Evolutionary conservation across 2,113 vertebrate genomes (phyloP), one percentile per base, ranked within the genome.

Genomic region (Engraulis encrasicolus): DNA sequence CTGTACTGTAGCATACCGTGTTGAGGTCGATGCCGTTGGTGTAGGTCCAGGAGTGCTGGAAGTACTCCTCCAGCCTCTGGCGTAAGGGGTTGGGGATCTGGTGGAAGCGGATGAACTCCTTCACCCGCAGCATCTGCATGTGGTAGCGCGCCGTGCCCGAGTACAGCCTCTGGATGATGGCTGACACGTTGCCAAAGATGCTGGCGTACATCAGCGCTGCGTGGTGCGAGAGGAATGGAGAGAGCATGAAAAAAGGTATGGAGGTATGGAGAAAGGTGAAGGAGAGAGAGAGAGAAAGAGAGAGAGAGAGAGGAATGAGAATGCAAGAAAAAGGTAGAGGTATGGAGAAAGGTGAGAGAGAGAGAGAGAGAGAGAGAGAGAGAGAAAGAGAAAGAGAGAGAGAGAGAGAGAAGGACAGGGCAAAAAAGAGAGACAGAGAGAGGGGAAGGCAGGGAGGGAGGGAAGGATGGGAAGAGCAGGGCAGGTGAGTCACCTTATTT

Each of bases 1-100:
- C n/a, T n/a, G n/a, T n/a, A n/a, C n/a, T n/a, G n/a, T 11, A 12
- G 58, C 58, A 93, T 96, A 99, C 98, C 97, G 97, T 99, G 92
- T 99, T 99, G 98, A 99, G 97, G 90, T 99, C 98, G 84, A 99
- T 99, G 93, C 98, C 98, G 19, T 99, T 99, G 87, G 98, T 99
- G 94, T 99, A 99, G 18, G 97, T 97, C 98, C 98, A 99, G 0
- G 98, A 98, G 6, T 99, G 98, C 85, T 99, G 98, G 94, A 99
- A 99, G 86, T 99, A 99, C 54, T 99, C 98, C 90, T 99, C 98
- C 79, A 99, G 96, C 12, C 98, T 91, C 89, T 99, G 98, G 54
- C 98, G 93, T 90, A 99, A 93, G 0, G 98, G 98, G 89, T 99
- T 99, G 27, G 98, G 98, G 85, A 99, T 99, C 92, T 99, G 98